Evolutionary conservation across 2,113 vertebrate genomes (phyloP), one percentile per base, ranked within the genome.

Genomic region (Apodemus speciosus): DNA sequence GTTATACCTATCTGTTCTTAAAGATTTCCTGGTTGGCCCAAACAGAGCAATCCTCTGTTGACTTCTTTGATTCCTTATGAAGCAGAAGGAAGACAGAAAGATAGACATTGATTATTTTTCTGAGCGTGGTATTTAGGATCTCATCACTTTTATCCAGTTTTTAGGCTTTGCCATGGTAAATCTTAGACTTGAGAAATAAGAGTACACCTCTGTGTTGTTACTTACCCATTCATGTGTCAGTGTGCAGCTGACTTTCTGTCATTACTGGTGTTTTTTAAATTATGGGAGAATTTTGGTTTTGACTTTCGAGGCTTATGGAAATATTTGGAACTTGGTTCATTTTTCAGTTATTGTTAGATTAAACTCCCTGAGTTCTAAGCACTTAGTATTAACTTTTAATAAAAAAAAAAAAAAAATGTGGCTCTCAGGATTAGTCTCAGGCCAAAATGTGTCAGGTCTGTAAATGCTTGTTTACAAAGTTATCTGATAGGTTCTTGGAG

Each of bases 41-140:
- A 86, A 88, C 85, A 93, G 93, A 98, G 94, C 88, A 91, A 86
- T 97, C 97, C 95, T 96, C 23, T 96, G 11, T 94, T 94, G 90
- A 96, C 95, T 94, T 97, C 40, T 87, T 96, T 97, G 94, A 88
- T 97, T 97, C 84, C n/a, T 95, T 79, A 87, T 94, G 43, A 85
- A 96, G 81, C 95, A 95, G 76, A 96, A 96, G 96, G 77, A 95
- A 84, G 94, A 93, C 69, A 58, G 71, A 14, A 16, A 92, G 58
- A 93, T 93, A 92, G 89, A 96, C 96, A 83, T 79, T 69, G 80
- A 88, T 97, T 97, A 85, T 96, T 97, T 96, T 97, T 96, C 85
- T 88, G 95, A 94, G 85, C 92, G 85, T 92, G 94, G 32, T 91
- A 86, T 83, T 97, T 91, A 85, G 71, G 89, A 96, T 96, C 75